Evolutionary conservation across 2,888 invertebrate genomes (phyloP).

Genomic region (Cantharis nigra): DNA sequence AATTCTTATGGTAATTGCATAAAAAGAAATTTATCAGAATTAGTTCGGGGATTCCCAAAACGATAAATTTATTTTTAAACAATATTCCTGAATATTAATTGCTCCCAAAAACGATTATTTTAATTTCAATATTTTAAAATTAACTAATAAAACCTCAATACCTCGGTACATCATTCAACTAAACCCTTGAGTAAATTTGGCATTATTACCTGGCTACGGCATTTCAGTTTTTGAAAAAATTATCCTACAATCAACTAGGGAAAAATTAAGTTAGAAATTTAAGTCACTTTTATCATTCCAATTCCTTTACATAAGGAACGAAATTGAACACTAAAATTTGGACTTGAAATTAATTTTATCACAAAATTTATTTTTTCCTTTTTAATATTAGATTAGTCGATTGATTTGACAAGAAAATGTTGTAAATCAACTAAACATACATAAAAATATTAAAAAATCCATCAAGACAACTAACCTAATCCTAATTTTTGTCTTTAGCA

Average conservation of each 20-base stretch:
- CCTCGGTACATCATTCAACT: too few relatives aligned
- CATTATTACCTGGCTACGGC: too few relatives aligned
- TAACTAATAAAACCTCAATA: not conserved
- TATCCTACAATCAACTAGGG: not conserved
- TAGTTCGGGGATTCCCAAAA: too few relatives aligned
- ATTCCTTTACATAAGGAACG: not conserved
- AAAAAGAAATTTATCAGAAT: too few relatives aligned
- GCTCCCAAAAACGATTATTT: too few relatives aligned
- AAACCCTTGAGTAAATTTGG: not conserved
- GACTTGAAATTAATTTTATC: not conserved
- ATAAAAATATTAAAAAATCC: not conserved
- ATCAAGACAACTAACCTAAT: not conserved
- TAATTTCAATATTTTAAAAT: not conserved
- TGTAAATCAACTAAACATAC: not conserved
- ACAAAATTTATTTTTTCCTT: not conserved
- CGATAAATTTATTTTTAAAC: too few relatives aligned
- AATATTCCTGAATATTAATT: too few relatives aligned
- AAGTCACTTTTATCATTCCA: not conserved
- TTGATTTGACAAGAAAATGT: not conserved
- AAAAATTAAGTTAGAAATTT: not conserved
- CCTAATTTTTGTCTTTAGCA: conserved; percentile 15
- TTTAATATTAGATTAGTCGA: not conserved
- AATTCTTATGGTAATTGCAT: too few relatives aligned
- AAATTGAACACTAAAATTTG: not conserved
- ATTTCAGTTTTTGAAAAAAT: not conserved